These are phyloP conservation scores for Plagodis pulveraria DNA, from an alignment of 2,888 invertebrate genomes.

Conservation along the genomic window DNA sequence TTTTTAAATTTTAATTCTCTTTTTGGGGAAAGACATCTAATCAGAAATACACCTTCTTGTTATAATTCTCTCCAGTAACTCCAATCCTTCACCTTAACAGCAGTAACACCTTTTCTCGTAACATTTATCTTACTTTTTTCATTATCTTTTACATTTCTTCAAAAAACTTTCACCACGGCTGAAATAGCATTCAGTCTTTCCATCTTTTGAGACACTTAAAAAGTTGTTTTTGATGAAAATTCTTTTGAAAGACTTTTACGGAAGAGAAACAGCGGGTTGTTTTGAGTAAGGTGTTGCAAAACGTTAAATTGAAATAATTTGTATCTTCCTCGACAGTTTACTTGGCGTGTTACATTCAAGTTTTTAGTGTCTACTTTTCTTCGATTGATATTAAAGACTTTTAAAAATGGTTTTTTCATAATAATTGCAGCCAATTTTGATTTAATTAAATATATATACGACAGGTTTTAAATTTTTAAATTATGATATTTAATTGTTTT, in stretches of 20 bases:
- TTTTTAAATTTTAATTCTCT: too few relatives aligned
- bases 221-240: slow-evolving; percentile 40
- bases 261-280: slow-evolving; percentile 32
- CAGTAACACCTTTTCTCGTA: slow-evolving; percentile 28
- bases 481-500: too few relatives aligned
- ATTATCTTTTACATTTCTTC: slow-evolving; percentile 32
- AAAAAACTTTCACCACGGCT: slow-evolving; percentile 37
- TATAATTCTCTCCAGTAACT: too few relatives aligned
- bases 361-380: neutral
- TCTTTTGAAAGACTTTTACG: slow-evolving; percentile 36
- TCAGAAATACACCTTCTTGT: too few relatives aligned
- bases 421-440: too few relatives aligned
- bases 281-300: slow-evolving; percentile 32
- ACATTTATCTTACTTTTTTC: slow-evolving; percentile 42
- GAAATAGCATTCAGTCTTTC: slow-evolving; percentile 39
- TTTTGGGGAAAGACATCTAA: too few relatives aligned
- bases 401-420: too few relatives aligned
- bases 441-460: too few relatives aligned
- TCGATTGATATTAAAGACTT: too few relatives aligned
- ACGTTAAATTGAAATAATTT: slow-evolving; percentile 21
- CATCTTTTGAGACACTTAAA: slow-evolving; percentile 34
- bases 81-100: too few relatives aligned
- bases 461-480: too few relatives aligned
- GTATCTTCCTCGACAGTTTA: slow-evolving; percentile 14
- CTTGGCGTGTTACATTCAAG: slow-evolving; percentile 13